Evolutionary conservation across 1,140 invertebrate species (phyloP), one percentile per base, ranked within the genome.

Genomic region (Capitella teleta): DNA sequence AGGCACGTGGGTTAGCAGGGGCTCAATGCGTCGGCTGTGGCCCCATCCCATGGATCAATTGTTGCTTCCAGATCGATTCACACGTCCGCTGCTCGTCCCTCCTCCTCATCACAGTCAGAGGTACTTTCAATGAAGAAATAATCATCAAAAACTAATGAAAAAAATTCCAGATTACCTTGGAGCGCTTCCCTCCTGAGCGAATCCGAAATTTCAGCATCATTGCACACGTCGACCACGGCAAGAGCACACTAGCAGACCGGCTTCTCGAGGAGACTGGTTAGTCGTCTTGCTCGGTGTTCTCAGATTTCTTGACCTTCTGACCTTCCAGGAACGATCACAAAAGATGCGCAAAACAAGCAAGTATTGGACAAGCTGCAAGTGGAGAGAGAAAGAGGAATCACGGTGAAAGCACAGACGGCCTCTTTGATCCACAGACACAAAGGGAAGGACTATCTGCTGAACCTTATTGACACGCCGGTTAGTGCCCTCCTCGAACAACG

Each of bases 201-300:
- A 92, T 94, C 28, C 74, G 91, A 34, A 96, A 95, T 69, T 95
- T 97, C 63, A 85, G 88, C 70, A 96, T 98, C 56, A 89, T 97
- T 51, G 94, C 94, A 28, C 94, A 98, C 74, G 85, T 98, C 14
- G 94, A 98, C 72, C 93, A 98, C 78, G 94, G 93, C 0, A 98
- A 98, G 74, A 98, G 75, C 66, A 97, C 93, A 5, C 70, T 98
- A 52, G 89, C 93, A 1, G 94, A 98, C 72, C 73, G 93, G 50
- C 68, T 98, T 4, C 65, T 97, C 14, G 91, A 96, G 79, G 70
- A 87, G 40, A 93, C 90, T 38, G 89, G 76, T 77, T 64, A 50
- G n/a, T n/a, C n/a, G n/a, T n/a, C n/a, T n/a, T n/a, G n/a, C n/a
- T n/a, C n/a, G n/a, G n/a, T n/a, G n/a, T n/a, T n/a, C n/a, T n/a